phyloP scores from a whole-genome alignment of 2,888 invertebrate genomes.

The Chaetogeoica ovagalla region DNA sequence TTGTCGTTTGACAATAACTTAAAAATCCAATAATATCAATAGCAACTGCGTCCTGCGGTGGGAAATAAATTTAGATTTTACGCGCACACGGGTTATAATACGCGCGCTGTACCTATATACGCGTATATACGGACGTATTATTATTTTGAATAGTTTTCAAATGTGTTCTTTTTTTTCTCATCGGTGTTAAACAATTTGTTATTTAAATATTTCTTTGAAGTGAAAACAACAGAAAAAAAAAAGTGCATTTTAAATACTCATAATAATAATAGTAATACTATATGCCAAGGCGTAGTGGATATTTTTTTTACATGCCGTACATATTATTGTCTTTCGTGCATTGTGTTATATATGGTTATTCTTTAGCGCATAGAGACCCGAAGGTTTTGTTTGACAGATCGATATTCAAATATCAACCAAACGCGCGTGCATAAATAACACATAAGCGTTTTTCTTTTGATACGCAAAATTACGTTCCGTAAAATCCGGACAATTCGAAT shows the following conservation, averaged over 20 bases:
- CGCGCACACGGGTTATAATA: too few relatives aligned
- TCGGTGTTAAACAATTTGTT: conserved; percentile 4
- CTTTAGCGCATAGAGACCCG: not conserved
- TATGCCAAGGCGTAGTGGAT: conserved; percentile 18
- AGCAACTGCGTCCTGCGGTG: too few relatives aligned
- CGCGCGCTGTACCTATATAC: too few relatives aligned
- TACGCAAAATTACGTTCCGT: conserved; percentile 10
- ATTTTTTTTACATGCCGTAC: not conserved
- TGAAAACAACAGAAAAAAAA: not conserved
- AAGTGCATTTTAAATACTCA: conserved; percentile 15
- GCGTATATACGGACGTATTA: too few relatives aligned
- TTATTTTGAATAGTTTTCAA: conserved; percentile 16
- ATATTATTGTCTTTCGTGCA: conserved; percentile 5
- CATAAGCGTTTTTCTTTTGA: conserved; percentile 9
- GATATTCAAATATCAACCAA: conserved; percentile 21
- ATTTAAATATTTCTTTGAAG: conserved; percentile 24
- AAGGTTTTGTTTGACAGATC: conserved; percentile 39
- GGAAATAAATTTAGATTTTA: too few relatives aligned
- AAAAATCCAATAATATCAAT: too few relatives aligned
- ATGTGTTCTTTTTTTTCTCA: not conserved
- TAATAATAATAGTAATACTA: too few relatives aligned
- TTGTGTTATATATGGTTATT: conserved; percentile 29
- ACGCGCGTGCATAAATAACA: conserved; percentile 7
- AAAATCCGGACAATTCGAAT: conserved; percentile 7
- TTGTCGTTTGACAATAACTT: too few relatives aligned